phyloP scores from a whole-genome alignment of 2,113 vertebrate genomes.

The Turnix velox region DNA sequence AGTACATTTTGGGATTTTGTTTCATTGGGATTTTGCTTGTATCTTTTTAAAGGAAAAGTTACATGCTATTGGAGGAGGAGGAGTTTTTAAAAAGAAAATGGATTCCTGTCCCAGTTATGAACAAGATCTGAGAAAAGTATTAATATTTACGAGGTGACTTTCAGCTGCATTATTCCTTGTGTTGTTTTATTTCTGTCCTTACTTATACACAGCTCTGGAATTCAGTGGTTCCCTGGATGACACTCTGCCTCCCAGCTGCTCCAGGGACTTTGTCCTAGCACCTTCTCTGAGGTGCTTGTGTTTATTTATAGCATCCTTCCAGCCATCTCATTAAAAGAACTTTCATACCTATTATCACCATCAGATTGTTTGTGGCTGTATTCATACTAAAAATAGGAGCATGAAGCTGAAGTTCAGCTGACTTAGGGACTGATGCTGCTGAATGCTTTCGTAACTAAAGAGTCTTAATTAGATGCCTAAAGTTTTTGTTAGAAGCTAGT shows the following conservation, averaged over 20 bases:
- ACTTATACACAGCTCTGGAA: neutral
- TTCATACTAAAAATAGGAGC: neutral
- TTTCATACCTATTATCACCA: neutral
- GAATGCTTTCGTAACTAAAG: neutral
- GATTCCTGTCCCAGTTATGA: neutral
- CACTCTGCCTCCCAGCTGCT: neutral
- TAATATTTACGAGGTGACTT: neutral
- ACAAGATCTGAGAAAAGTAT: neutral
- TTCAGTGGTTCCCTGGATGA: accelerated
- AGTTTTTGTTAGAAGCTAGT: neutral
- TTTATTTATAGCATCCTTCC: neutral
- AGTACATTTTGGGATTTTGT: neutral
- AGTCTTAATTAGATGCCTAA: neutral
- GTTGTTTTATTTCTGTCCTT: neutral
- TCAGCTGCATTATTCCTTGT: neutral
- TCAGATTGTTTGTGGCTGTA: neutral
- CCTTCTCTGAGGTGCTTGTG: neutral
- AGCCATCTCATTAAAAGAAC: neutral
- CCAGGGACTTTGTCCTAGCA: neutral
- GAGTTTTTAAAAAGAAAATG: neutral
- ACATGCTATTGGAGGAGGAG: neutral
- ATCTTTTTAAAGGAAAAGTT: neutral
- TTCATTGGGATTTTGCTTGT: neutral
- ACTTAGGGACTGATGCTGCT: neutral
- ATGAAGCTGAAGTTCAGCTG: neutral